Evolutionary conservation across 2,797 vertebrate genomes (phyloP).

Genomic region (Vultur gryphus): DNA sequence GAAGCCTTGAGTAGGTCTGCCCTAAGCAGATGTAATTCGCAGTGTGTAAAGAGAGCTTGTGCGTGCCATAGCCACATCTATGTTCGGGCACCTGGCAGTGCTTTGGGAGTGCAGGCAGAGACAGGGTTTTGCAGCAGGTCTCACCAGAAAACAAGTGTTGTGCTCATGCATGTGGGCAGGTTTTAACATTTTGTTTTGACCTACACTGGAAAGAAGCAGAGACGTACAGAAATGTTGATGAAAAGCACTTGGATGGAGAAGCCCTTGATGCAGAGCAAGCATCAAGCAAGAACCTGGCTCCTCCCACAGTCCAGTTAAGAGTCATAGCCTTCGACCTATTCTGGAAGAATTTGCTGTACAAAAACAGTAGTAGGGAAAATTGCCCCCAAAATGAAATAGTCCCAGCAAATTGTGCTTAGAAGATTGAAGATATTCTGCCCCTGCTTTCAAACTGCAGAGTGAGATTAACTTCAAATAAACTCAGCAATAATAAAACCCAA

Average conservation of each 20-base stretch:
- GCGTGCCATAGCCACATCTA: rapidly evolving
- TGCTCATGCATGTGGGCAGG: neutral
- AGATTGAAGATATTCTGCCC: neutral
- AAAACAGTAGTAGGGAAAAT: neutral
- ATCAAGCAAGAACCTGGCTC: neutral
- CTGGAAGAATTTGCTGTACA: neutral
- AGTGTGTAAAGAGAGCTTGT: neutral
- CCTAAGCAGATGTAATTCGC: neutral
- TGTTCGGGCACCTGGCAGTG: neutral
- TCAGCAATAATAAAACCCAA: neutral
- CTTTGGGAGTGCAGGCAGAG: neutral
- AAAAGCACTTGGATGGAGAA: neutral
- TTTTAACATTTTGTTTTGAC: neutral
- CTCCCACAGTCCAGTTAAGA: neutral
- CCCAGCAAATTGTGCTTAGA: neutral
- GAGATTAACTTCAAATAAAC: neutral
- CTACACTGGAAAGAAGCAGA: neutral
- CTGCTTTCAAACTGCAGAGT: neutral
- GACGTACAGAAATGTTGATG: neutral
- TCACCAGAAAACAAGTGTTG: neutral
- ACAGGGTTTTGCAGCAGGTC: neutral
- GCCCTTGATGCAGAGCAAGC: neutral
- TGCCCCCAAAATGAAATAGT: neutral
- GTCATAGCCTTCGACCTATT: neutral
- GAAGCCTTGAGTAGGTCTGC: neutral